Evolutionary conservation across 2,888 invertebrate genomes (phyloP), one percentile per base, ranked within the genome.

Genomic region (Macrophya alboannulata): DNA sequence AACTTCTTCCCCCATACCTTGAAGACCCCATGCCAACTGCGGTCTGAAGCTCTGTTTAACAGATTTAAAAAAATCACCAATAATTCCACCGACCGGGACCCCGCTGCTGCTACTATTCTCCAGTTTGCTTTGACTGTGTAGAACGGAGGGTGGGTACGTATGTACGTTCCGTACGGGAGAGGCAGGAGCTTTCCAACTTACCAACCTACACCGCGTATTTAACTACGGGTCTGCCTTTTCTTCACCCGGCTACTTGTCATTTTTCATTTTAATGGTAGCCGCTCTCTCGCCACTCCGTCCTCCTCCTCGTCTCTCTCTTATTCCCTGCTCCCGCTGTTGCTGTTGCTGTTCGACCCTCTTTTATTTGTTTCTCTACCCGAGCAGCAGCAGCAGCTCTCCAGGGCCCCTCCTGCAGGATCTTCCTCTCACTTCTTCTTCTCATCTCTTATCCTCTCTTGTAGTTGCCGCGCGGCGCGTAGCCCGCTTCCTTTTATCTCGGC

Each of bases 241-340:
- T 81, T 81, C 83, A 48, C 83, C 71, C 83, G 68, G 68, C 83
- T 83, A 83, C 83, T 83, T 91, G 92, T 93, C 93, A 93, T 93
- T 93, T 93, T 93, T 93, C 93, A 93, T 93, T 93, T 93, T 93
- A 93, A 93, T 93, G 93, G 93, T 92, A 83, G 83, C 83, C 83
- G 83, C 83, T 83, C 81, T 48, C 90, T 91, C 92, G 91, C 92
- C 89, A 91, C 90, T 89, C 89, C 86, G 89, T 89, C 88, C 81
- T 84, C 87, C 89, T 87, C 77, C 88, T 86, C 88, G 10, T 12
- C 62, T 48, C 74, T 51, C 85, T 85, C 87, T 17, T 62, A 43
- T 10, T 25, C 65, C 8, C 85, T 43, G 55, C 79, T 85, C 43
- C 51, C 79, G 86, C 86, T 77, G 86, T 81, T 82, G 86, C 90